Conservation (phyloP, 1,140 invertebrate species). For the Solenopsis fugax region DNA sequence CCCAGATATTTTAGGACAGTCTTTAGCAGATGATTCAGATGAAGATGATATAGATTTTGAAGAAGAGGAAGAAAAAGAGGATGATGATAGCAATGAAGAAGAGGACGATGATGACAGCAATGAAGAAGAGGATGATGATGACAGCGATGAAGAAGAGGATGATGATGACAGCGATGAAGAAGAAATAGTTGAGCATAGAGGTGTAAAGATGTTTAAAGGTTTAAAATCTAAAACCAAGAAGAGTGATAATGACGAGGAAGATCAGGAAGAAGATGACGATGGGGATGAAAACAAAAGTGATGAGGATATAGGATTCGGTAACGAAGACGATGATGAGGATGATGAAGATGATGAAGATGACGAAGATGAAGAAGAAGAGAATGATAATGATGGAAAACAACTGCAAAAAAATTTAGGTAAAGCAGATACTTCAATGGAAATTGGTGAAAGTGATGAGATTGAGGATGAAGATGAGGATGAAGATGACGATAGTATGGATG, state of each 20-base stretch:
- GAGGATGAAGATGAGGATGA: slow-evolving; percentile 59
- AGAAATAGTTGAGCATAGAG: slow-evolving; percentile 20
- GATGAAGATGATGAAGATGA: slow-evolving; percentile 25
- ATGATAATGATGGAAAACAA: too few species aligned
- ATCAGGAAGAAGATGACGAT: slow-evolving; percentile 70
- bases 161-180: slow-evolving; percentile 13
- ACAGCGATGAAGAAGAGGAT: slow-evolving; percentile 69
- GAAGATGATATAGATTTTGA: slow-evolving; percentile 70
- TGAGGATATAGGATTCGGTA: background rate
- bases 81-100: slow-evolving; percentile 65
- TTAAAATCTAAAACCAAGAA: background rate
- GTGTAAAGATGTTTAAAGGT: slow-evolving; percentile 70
- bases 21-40: slow-evolving; percentile 67
- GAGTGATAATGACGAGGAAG: slow-evolving; percentile 4
- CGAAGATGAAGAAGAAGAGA: slow-evolving; percentile 58
- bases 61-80: slow-evolving; percentile 36
- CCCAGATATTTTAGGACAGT: slow-evolving; percentile 60
- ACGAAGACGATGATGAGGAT: slow-evolving; percentile 41
- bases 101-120: slow-evolving; percentile 37
- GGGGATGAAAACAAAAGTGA: background rate
- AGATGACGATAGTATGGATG: slow-evolving; percentile 65
- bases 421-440: too few species aligned
- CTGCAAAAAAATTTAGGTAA: too few species aligned
- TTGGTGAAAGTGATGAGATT: slow-evolving; percentile 8
- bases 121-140: slow-evolving; percentile 65